phyloP scores from a whole-genome alignment of 2,797 vertebrate genomes.

The Kryptolebias ocellatus region DNA sequence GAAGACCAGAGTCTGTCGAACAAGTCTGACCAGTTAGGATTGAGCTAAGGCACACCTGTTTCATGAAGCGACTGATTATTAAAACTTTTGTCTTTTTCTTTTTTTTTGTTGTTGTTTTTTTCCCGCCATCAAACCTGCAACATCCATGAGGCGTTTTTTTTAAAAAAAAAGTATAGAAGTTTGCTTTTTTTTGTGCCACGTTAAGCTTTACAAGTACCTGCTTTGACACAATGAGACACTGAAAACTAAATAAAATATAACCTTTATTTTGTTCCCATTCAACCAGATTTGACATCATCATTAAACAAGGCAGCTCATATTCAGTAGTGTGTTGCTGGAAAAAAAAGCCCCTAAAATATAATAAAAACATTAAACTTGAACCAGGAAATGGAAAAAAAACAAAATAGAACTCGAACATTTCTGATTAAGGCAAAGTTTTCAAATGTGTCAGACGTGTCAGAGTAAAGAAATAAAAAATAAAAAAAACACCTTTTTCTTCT shows the following conservation, averaged over 20 bases:
- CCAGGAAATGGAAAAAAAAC: neutral
- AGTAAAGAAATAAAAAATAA: neutral
- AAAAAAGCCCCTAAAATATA: too few species aligned
- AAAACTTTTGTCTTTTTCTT: constrained; percentile 10
- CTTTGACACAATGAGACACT: constrained; percentile 3
- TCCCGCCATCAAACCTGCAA: constrained; percentile 10
- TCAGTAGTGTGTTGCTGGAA: neutral
- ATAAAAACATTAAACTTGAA: neutral
- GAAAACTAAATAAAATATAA: constrained; percentile 8
- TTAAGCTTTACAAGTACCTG: neutral
- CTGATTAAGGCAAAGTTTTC: too few species aligned
- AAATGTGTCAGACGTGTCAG: too few species aligned
- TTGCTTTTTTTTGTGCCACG: neutral
- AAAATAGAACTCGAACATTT: too few species aligned
- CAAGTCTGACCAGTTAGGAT: constrained; percentile 30
- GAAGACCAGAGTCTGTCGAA: constrained; percentile 20
- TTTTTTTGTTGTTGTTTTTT: neutral
- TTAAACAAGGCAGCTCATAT: constrained; percentile 5
- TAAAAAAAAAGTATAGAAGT: neutral
- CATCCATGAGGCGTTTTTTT: neutral
- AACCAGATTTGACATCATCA: constrained; percentile 9
- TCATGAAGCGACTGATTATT: constrained; percentile 10
- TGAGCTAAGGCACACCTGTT: constrained; percentile 52
- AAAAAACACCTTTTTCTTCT: neutral
- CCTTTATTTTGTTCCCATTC: constrained; percentile 33